Evolutionary conservation across 2,888 invertebrate genomes (phyloP), one percentile per base, ranked within the genome.

Genomic region (Rhagophthalmus giganteus): DNA sequence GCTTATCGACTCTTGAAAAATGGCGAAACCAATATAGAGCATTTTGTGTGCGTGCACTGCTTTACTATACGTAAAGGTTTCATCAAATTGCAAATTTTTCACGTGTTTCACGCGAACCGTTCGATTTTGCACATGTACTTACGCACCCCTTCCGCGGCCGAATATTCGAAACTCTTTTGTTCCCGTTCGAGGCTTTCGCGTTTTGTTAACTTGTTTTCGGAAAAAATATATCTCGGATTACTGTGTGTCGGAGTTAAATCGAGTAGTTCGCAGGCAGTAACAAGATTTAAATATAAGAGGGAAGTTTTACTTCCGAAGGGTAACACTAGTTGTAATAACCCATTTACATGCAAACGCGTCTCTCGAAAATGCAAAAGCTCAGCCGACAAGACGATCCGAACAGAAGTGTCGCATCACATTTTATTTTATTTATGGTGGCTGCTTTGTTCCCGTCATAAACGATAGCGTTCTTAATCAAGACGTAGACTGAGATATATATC

Each of bases 311-410:
- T 58, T 59, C 47, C 12, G 55, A 52, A 55, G 63, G 63, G 65
- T 62, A 65, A 64, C 65, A 66, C 65, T 61, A 61, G 64, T 68
- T 71, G 74, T 79, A 79, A 78, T 78, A 74, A 74, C 73, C 75
- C 74, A 79, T 79, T 79, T 78, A 76, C 75, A 79, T 79, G 78
- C 78, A 78, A 79, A 79, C 76, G 75, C 73, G 73, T 74, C 75
- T 73, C 71, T 72, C 72, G 76, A 75, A 76, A 76, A 76, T 75
- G 76, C 63, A 62, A 59, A 63, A 60, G 58, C 55, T 58, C 47
- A 48, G 38, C 48, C 59, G 57, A 63, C 60, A 61, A 59, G 61
- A 57, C 58, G 54, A 64, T 63, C 60, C 56, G 52, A 61, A 61
- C 67, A 67, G 66, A 66, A 66, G 67, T 64, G 64, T 66, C 67